Evolutionary conservation across 2,113 vertebrate genomes (phyloP), one percentile per base, ranked within the genome.

Genomic region (Micronycteris hirsuta): DNA sequence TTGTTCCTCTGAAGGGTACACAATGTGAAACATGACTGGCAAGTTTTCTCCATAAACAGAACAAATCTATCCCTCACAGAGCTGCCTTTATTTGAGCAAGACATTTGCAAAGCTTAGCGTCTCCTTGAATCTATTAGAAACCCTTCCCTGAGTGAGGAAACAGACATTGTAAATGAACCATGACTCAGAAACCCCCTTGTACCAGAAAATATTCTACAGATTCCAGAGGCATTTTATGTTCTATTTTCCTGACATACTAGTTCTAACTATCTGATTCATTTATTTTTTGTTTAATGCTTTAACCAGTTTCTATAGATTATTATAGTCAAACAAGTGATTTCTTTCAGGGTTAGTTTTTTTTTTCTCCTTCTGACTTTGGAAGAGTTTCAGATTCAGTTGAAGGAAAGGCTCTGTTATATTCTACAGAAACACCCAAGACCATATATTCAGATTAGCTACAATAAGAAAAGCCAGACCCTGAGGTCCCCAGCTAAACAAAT

Each of bases 151-250:
- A 98, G 98, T 98, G 98, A 98, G 98, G 98, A 98, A 98, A 97
- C 98, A 98, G 98, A 98, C 98, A 98, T 96, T 98, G 98, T 98
- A 98, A 99, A 98, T 97, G 98, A 98, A 98, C 98, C 98, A 95
- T 98, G 97, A 95, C 98, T 98, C 98, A 98, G 98, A 98, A 98
- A 97, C 95, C 97, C 96, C 97, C 98, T 98, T 98, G 95, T 98
- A 98, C 98, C 98, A 98, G 97, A 97, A 98, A 98, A 98, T 98
- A 98, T 83, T 96, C 97, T 97, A 97, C 97, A 97, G 97, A 98
- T 98, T 98, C 98, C 98, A 98, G 94, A 97, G 97, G 86, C 81
- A 97, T 98, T 98, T 99, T 98, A 98, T 93, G 97, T 97, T 95
- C 58, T 98, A 95, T 98, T 98, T 98, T 97, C 97, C 97, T 97